Percentiles rank a stretch among this genome's conserved stretches.
Evolutionary conservation across 2,888 invertebrate genomes (phyloP).

Genomic region (Stegophylla sp.): DNA sequence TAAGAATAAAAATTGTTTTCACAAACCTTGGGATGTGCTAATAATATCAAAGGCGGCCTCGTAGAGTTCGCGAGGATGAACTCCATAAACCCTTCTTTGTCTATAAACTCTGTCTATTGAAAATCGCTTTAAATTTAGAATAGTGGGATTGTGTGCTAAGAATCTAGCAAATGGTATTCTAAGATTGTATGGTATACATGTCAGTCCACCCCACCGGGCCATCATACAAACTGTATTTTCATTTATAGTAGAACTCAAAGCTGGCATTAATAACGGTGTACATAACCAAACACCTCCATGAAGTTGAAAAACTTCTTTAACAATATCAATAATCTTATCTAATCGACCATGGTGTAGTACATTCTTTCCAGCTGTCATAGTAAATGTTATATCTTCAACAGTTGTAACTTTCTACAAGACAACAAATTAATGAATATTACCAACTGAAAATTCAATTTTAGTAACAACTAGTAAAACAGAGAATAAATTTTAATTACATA

Average conservation of each 20-base stretch:
- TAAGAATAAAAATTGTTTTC: background rate
- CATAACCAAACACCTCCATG: constrained; percentile 82
- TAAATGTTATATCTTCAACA: constrained; percentile 81
- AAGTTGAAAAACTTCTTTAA: constrained; percentile 63
- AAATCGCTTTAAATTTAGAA: constrained; percentile 81
- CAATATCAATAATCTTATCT: constrained; percentile 59
- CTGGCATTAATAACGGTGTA: constrained; percentile 82
- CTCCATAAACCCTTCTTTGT: constrained; percentile 77
- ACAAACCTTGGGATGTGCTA: constrained; percentile 72
- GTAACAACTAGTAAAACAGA: background rate
- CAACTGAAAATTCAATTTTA: background rate
- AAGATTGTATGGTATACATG: constrained; percentile 85
- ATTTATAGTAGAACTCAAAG: constrained; percentile 69
- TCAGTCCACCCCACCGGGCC: constrained; percentile 81
- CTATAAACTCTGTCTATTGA: constrained; percentile 86
- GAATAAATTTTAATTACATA: background rate
- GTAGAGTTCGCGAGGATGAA: constrained; percentile 86
- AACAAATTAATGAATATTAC: constrained; percentile 26
- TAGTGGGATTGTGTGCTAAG: constrained; percentile 77
- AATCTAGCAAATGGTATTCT: constrained; percentile 81
- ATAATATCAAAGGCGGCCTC: constrained; percentile 95
- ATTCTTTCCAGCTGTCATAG: constrained; percentile 56
- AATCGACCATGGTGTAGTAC: constrained; percentile 56
- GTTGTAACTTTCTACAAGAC: constrained; percentile 68
- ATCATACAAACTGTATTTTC: constrained; percentile 79